Base-by-base conservation (phyloP, 2,888 invertebrate genomes). In the Epinotia demarniana region DNA sequence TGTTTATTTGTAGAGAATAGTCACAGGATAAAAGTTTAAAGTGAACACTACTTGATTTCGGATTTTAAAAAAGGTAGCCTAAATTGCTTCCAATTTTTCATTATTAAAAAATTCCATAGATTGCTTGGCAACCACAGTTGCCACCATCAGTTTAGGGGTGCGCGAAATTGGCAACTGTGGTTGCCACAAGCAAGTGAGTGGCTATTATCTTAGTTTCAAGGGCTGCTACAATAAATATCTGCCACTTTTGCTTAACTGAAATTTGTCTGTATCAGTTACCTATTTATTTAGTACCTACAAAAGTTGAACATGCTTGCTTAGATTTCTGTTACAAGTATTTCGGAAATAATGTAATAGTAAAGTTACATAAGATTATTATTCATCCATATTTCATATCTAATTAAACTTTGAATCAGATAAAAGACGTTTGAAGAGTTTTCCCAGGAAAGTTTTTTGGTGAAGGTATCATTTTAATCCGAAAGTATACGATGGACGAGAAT, bases 321-420 rank as follows among this genome's bases (percentile, higher is more conserved):
- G 16, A 60, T 63, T 46, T 63, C 12, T 12, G 11, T 43, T 13
- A 27, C 19, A 3, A 46, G 60, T 4, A 43, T 58, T 43, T 16
- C n/a, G n/a, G 1, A 46, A 70, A 53, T 46, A 71, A 71, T 19
- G 61, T 43, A 13, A 58, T 18, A 61, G 46, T 49, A 13, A 18
- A 53, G 33, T 27, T 27, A 27, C 23, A 27, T 27, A 27, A 27
- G 23, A 27, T 27, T 61, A 62, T 27, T 49, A 13, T 53, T 53
- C 18, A 18, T 4, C 46, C 18, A 13, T 27, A 53, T 71, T 49
- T 49, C 53, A 71, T 46, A 60, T n/a, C 39, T 62, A 62, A 66
- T 72, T 57, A 63, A 63, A 66, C 66, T 72, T 66, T 39, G 6
- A 58, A 66, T 66, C 49, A 66, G 46, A 72, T 66, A 72, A 16